Percentiles rank a stretch among this genome's conserved stretches.
These are phyloP conservation scores for Orycteropus afer DNA, from an alignment of 2,113 vertebrate species.

Conservation along the genomic window DNA sequence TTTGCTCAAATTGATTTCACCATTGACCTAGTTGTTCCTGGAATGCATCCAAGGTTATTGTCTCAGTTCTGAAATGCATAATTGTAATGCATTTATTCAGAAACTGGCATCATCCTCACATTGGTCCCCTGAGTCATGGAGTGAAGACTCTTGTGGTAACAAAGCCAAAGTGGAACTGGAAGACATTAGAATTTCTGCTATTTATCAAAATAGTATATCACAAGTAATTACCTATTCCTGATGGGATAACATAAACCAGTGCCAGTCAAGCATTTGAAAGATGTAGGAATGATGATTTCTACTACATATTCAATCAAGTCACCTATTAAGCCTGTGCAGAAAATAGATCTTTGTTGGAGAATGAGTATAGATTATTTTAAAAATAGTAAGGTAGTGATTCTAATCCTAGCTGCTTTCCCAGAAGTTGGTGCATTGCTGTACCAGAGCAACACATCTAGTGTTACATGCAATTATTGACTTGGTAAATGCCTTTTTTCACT, in stretches of 20 bases:
- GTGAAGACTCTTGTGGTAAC: neutral
- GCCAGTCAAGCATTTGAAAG: neutral
- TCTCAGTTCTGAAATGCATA: neutral
- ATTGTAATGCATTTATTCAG: neutral
- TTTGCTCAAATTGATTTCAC: neutral
- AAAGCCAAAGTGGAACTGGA: neutral
- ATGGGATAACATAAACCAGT: neutral
- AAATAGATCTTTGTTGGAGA: neutral
- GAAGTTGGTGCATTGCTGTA: neutral
- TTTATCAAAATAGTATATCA: neutral
- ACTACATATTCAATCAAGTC: neutral
- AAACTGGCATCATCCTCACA: neutral
- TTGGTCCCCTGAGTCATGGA: neutral
- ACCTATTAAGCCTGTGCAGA: neutral
- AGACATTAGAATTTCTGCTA: neutral
- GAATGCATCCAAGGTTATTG: neutral
- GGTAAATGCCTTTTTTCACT: neutral
- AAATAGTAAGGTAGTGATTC: neutral
- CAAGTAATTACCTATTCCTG: neutral
- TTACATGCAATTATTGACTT: accelerated
- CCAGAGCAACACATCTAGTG: neutral
- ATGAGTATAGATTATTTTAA: neutral
- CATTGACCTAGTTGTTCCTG: neutral
- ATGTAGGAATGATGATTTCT: neutral
- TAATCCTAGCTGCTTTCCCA: neutral